phyloP scores from a whole-genome alignment of 1,140 invertebrate species.

The Drosophila elegans region DNA sequence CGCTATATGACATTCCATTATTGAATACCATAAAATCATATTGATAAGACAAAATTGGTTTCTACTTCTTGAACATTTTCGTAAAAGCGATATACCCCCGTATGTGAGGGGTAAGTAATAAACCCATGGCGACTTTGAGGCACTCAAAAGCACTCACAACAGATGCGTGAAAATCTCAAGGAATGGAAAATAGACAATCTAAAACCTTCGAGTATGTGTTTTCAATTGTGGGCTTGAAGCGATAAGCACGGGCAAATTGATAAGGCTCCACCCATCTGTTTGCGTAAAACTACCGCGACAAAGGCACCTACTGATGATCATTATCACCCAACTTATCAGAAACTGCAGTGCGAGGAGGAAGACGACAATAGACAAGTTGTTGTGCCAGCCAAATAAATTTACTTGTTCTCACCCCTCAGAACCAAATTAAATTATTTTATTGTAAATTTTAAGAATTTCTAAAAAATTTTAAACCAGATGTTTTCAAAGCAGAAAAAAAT shows the following conservation, averaged over 20 bases:
- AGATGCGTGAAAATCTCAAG: slow-evolving; percentile 17
- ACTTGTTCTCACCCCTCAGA: not conserved
- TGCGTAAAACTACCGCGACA: slow-evolving; percentile 36
- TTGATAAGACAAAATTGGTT: not conserved
- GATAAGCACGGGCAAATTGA: slow-evolving; percentile 58
- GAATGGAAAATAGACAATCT: slow-evolving; percentile 22
- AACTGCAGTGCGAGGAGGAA: slow-evolving; percentile 42
- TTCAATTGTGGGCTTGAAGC: slow-evolving; percentile 4
- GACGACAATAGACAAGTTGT: slow-evolving; percentile 38
- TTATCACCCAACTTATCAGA: slow-evolving; percentile 48
- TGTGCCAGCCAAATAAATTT: slow-evolving; percentile 56
- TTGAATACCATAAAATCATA: not conserved
- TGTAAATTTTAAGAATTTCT: too few relatives aligned
- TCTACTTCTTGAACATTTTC: not conserved
- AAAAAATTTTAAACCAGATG: too few relatives aligned
- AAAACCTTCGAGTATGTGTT: slow-evolving; percentile 24
- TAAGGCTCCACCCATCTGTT: slow-evolving; percentile 25
- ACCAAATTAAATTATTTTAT: too few relatives aligned
- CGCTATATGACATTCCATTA: not conserved
- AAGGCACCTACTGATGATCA: slow-evolving; percentile 18
- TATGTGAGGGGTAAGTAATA: slow-evolving; percentile 6
- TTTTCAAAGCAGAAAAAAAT: too few relatives aligned
- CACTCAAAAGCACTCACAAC: slow-evolving; percentile 4
- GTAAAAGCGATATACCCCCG: slow-evolving; percentile 5
- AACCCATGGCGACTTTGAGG: slow-evolving; percentile 4